Evolutionary conservation across 1,140 invertebrate species (phyloP).

Genomic region (Chrysopa pallens): DNA sequence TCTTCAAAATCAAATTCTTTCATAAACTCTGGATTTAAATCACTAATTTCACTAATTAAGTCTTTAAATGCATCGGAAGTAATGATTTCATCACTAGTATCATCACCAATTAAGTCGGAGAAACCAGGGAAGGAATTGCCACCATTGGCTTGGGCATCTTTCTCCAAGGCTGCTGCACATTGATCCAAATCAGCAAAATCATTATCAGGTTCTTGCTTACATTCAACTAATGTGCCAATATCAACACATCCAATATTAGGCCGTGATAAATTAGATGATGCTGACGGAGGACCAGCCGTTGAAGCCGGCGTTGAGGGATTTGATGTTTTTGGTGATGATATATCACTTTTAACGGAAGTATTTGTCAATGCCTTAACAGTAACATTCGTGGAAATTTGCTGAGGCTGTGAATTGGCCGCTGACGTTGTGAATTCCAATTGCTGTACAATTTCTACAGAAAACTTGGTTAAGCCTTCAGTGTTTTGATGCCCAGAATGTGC

Average conservation of each 20-base stretch:
- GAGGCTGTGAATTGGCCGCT: conserved; percentile 54
- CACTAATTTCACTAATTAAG: conserved; percentile 71
- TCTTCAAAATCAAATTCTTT: conserved; percentile 65
- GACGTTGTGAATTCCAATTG: conserved; percentile 74
- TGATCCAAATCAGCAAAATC: conserved; percentile 68
- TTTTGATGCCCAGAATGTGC: conserved; percentile 17
- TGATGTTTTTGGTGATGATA: conserved; percentile 30
- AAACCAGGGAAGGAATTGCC: conserved; percentile 51
- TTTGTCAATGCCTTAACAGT: conserved; percentile 76
- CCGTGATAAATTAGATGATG: neutral
- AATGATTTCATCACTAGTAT: conserved; percentile 61
- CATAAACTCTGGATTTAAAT: conserved; percentile 65
- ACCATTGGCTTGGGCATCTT: conserved; percentile 53
- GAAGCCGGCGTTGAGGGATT: conserved; percentile 14
- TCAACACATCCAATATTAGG: conserved; percentile 19
- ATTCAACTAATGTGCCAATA: conserved; percentile 48
- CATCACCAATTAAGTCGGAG: conserved; percentile 63
- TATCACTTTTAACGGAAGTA: conserved; percentile 60
- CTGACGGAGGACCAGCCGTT: conserved; percentile 11
- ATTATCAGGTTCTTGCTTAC: conserved; percentile 62
- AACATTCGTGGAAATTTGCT: conserved; percentile 83
- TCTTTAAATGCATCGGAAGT: conserved; percentile 72
- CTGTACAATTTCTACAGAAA: conserved; percentile 80
- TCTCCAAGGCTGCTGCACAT: conserved; percentile 59
- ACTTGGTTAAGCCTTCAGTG: conserved; percentile 52